A percentile compares a stretch with the other conserved stretches of the same genome.
Conservation (phyloP, 2,797 vertebrate genomes). For the Choloepus didactylus region DNA sequence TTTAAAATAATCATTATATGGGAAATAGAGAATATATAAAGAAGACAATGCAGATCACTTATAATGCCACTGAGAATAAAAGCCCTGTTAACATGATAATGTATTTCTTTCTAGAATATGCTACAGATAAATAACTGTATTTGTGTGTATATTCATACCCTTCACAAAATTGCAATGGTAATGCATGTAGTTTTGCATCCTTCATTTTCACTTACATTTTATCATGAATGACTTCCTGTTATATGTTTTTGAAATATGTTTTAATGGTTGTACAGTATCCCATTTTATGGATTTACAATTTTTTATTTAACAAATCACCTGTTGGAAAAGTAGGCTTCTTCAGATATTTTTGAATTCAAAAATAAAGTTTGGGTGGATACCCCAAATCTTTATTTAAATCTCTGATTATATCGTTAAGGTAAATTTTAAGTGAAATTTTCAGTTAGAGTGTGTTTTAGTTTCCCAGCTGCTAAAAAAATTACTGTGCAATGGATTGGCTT, state of each 20-base stretch:
- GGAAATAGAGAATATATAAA: conserved; percentile 1
- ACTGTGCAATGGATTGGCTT: too few species aligned
- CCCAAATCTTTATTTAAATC: not conserved
- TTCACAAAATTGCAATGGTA: not conserved
- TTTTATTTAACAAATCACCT: conserved; percentile 24
- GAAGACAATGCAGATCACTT: conserved; percentile 11
- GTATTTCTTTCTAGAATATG: conserved; percentile 32
- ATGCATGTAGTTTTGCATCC: not conserved
- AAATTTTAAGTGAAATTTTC: not conserved
- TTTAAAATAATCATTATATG: conserved; percentile 33
- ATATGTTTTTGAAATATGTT: conserved; percentile 31
- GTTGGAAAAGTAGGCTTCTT: not conserved
- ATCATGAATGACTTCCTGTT: not conserved
- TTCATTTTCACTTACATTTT: conserved; percentile 25
- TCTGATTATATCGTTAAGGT: conserved; percentile 36
- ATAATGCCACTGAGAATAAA: not conserved
- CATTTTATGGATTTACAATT: conserved; percentile 1
- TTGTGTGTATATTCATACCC: not conserved
- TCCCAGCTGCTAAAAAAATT: too few species aligned
- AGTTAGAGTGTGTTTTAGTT: too few species aligned
- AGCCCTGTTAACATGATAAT: not conserved
- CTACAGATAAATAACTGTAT: not conserved
- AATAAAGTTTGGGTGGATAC: not conserved
- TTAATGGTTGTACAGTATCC: not conserved
- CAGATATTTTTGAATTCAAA: conserved; percentile 5